Evolutionary conservation across 2,797 vertebrate genomes (phyloP).

Genomic region (Carcharodon carcharias): DNA sequence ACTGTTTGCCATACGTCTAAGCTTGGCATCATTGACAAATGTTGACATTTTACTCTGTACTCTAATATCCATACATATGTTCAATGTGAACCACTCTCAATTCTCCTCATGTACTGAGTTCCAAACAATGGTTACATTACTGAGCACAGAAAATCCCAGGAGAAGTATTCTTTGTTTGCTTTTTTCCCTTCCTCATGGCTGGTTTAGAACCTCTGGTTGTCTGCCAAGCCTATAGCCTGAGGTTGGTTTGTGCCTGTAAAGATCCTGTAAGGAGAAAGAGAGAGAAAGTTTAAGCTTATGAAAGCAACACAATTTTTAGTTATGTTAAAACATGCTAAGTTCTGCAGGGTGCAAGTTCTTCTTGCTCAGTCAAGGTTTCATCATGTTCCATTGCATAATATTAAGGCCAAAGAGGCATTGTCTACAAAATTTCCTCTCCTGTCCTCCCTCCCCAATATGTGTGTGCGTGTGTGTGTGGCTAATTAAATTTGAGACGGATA

Average conservation of each 20-base stretch:
- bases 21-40: too few species aligned
- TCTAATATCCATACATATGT: too few species aligned
- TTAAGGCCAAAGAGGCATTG: not conserved
- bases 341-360: not conserved
- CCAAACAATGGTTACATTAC: too few species aligned
- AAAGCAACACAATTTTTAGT: not conserved
- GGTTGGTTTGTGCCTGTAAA: not conserved
- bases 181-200: not conserved
- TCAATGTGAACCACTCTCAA: not conserved
- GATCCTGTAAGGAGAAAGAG: not conserved
- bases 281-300: not conserved
- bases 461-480: too few species aligned
- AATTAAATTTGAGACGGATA: too few species aligned
- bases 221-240: not conserved
- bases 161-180: not conserved
- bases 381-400: not conserved
- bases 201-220: not conserved
- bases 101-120: not conserved
- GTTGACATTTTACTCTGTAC: too few species aligned
- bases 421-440: too few species aligned
- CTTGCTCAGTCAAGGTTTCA: not conserved
- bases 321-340: not conserved
- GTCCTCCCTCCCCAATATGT: not conserved
- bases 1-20: too few species aligned
- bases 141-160: not conserved